Evolutionary conservation across 2,888 invertebrate genomes (phyloP), one percentile per base, ranked within the genome.

Genomic region (Apoda limacodes): DNA sequence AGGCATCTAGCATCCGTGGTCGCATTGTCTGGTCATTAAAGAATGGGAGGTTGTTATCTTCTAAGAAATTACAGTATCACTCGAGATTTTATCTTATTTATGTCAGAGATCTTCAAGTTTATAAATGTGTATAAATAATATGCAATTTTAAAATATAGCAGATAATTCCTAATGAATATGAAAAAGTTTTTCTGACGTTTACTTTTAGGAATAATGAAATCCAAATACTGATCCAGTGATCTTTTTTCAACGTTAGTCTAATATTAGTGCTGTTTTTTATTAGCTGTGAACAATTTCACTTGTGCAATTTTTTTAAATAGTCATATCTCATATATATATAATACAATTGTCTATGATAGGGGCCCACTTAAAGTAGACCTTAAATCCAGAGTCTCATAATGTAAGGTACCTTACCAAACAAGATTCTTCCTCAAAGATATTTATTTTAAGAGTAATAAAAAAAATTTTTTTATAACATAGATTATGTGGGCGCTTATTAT

Each of bases 291-390:
- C 69, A 75, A 75, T 72, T 70, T 70, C 74, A 78, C 72, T 72
- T 76, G 78, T 80, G 78, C 78, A 80, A 80, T 80, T 76, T 76
- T 69, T 71, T 63, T 50, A 69, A 70, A 80, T 78, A 78, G 78
- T 78, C 76, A 74, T 76, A 76, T 74, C 66, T 72, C 71, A 72
- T 78, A 80, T 67, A 69, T 78, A 76, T 75, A 63, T 68, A 74
- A 74, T 69, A 75, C 76, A 75, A 69, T 72, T 69, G 64, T 68
- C 69, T 75, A 70, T 76, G 71, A 64, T 75, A 69, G 72, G 78
- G 69, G 76, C 78, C 78, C 78, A 76, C 75, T 66, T 58, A 53
- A 59, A 51, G 17, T 17, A 66, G 59, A 67, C 68, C 60, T 59
- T 58, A 57, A 60, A 63, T 67, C 63, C 58, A 53, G 56, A 56